Conservation (phyloP, 2,797 vertebrate species). For the Sebastes kiyomatsui region DNA sequence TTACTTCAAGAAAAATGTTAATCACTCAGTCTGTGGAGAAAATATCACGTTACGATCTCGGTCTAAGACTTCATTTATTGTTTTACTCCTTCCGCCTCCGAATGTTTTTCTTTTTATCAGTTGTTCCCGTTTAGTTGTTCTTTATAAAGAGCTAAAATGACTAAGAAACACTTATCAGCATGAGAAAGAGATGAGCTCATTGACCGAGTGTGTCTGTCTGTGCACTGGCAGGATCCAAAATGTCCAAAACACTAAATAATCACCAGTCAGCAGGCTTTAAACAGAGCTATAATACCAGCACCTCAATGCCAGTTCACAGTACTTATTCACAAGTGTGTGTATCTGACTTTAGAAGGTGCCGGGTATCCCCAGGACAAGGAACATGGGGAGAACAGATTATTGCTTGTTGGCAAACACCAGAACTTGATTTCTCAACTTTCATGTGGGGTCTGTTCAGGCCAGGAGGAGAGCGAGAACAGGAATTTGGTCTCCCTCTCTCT, state of each 20-base stretch:
- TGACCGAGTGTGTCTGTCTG: slow-evolving; percentile 27
- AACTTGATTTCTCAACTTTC: slow-evolving; percentile 79
- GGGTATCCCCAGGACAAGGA: slow-evolving; percentile 52
- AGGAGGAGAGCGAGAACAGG: slow-evolving; percentile 64
- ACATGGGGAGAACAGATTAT: slow-evolving; percentile 55
- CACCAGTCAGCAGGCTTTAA: slow-evolving; percentile 21
- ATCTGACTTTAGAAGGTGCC: slow-evolving; percentile 33
- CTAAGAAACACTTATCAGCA: slow-evolving; percentile 31
- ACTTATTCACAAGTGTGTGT: not conserved
- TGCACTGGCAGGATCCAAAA: not conserved
- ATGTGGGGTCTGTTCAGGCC: slow-evolving; percentile 76
- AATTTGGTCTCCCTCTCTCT: slow-evolving; percentile 64
- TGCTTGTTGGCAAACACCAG: slow-evolving; percentile 75
- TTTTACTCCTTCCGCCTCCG: not conserved
- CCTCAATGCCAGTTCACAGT: slow-evolving; percentile 1
- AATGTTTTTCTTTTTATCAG: not conserved
- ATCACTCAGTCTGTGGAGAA: not conserved
- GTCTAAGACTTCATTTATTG: slow-evolving; percentile 11
- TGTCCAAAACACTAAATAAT: slow-evolving; percentile 4
- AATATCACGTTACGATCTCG: not conserved
- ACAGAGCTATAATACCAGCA: slow-evolving; percentile 6
- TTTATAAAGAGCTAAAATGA: slow-evolving; percentile 36
- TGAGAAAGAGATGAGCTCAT: slow-evolving; percentile 56
- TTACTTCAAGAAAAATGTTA: not conserved
- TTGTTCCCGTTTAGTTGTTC: slow-evolving; percentile 31